Base-by-base conservation (phyloP, 1,140 invertebrate species). In the Pantala flavescens region DNA sequence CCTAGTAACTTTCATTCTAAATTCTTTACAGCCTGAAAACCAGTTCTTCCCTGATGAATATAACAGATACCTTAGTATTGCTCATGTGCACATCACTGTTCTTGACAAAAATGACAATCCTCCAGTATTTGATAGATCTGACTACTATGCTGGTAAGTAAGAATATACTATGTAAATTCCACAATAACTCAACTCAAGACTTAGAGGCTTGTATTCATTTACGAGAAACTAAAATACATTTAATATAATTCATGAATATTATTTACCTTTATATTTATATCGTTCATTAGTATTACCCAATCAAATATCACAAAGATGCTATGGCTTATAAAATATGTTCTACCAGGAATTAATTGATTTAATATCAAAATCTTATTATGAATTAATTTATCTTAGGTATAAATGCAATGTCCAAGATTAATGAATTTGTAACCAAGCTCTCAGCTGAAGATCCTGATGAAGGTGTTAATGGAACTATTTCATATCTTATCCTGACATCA, bases 31-130 rank as follows among this genome's bases (percentile, higher is more conserved):
- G 49, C 49, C 49, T 63, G 49, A 63, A 21, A 63, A 63, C n/a
- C 16, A 63, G n/a, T 63, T 19, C 49, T 63, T 7, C 49, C 49
- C 49, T 7, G 80, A 82, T 55, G 79, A 84, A 55, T 78, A 81
- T 2, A 86, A 88, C 21, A 85, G 87, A 42, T 88, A 89, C 76
- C 85, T 84, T 16, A 88, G 89, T 28, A 85, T 93, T 12, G 88
- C 90, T 0, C 87, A 88, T 71, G 89, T 95, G 0, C 87, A 85
- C 23, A 87, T 96, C 55, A 88, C 84, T 1, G 87, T 95, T 24
- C 82, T 91, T 24, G 95, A 96, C 79, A 88, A 93, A 76, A 97
- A 97, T 81, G 94, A 96, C 81, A 95, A 96, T 82, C 84, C 88
- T 12, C 93, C 94, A 5, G 83, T 84, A 55, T 96, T 96, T 80